Percentiles rank a stretch among this genome's conserved stretches.
Conservation (phyloP, 2,113 vertebrate species). For the Promerops cafer region DNA sequence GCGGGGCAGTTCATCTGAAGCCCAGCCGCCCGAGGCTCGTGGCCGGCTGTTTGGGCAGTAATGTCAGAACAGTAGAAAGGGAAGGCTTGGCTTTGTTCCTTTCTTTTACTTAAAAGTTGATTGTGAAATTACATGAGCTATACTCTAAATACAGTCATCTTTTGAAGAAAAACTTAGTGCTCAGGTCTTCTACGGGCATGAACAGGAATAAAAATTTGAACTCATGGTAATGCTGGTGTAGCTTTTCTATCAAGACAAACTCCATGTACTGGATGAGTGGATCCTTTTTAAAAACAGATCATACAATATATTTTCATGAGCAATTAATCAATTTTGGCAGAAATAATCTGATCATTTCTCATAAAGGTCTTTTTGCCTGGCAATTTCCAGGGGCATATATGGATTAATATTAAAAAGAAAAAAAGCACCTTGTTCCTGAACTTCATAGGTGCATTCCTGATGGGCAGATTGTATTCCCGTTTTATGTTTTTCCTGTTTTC, state of each 20-base stretch:
- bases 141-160: background rate
- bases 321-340: background rate
- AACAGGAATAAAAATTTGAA: background rate
- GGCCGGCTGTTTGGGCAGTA: background rate
- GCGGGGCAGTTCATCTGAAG: background rate
- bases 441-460: background rate
- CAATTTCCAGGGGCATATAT: background rate
- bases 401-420: background rate
- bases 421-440: background rate
- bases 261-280: background rate
- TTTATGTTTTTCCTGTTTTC: background rate
- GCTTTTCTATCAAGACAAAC: background rate
- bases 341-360: background rate
- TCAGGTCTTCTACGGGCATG: background rate
- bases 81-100: background rate
- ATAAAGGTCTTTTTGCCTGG: background rate
- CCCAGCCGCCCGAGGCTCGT: background rate
- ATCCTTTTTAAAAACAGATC: background rate
- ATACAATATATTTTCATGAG: background rate
- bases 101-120: background rate
- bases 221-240: background rate
- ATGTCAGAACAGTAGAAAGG: background rate
- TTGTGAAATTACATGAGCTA: background rate
- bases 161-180: background rate
- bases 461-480: background rate